Evolutionary conservation across 2,797 vertebrate species (phyloP).

Genomic region (Columba guinea): DNA sequence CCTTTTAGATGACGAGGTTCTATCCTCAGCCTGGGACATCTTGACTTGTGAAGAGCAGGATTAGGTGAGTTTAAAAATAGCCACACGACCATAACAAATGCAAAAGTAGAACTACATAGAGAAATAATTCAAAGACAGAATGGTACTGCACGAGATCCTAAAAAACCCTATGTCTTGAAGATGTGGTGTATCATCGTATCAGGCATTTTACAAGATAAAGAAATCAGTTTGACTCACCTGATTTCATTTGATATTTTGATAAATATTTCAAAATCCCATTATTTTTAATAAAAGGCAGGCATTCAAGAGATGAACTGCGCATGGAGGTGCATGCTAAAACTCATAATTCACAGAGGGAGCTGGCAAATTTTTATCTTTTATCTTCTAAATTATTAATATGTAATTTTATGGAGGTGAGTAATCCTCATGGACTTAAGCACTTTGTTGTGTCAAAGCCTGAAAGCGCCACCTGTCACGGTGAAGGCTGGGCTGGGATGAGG

Average conservation of each 20-base stretch:
- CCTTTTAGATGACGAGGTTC: not conserved
- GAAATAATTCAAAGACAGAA: not conserved
- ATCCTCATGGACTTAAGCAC: not conserved
- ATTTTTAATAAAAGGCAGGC: not conserved
- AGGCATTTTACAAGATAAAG: not conserved
- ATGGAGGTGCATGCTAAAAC: not conserved
- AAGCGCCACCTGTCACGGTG: too few relatives aligned
- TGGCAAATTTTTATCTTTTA: not conserved
- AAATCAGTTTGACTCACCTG: not conserved
- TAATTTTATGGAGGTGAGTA: not conserved
- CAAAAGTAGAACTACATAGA: not conserved
- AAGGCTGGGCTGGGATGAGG: too few relatives aligned
- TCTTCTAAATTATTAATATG: not conserved
- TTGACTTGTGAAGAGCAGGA: not conserved
- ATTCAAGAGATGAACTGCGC: not conserved
- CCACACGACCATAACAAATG: not conserved
- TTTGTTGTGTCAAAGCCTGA: not conserved
- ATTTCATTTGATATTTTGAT: not conserved
- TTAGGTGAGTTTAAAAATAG: not conserved
- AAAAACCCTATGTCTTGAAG: not conserved
- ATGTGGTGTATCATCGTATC: not conserved
- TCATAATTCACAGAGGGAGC: not conserved
- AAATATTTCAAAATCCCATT: not conserved
- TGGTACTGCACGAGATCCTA: not conserved
- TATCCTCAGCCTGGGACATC: not conserved